phyloP scores from a whole-genome alignment of 2,113 vertebrate genomes.

The Alouatta palliata region DNA sequence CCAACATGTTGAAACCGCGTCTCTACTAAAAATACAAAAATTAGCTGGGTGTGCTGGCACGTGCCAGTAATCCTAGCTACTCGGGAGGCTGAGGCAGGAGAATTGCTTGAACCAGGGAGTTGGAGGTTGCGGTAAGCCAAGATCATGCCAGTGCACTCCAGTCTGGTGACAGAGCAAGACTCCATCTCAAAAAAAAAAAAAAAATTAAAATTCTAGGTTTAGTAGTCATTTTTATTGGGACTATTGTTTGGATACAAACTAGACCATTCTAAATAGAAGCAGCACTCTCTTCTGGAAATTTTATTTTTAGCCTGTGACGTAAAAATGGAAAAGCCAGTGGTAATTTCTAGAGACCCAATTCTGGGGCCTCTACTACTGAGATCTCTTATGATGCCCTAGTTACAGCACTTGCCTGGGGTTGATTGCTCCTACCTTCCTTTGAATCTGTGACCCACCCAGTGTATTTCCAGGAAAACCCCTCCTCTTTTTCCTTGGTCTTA shows the following conservation, averaged over 20 bases:
- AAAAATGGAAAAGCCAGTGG: slow-evolving; percentile 4
- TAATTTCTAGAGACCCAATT: neutral
- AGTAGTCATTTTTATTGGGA: neutral
- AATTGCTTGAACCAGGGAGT: too few species aligned
- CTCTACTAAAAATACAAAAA: too few species aligned
- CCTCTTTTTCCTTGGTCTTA: neutral
- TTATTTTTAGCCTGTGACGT: neutral
- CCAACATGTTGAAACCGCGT: too few species aligned
- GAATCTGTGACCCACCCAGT: neutral
- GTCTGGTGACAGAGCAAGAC: too few species aligned
- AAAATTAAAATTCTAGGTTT: neutral
- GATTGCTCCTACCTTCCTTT: neutral
- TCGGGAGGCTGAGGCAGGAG: too few species aligned
- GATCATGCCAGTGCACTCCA: too few species aligned
- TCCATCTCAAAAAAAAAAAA: too few species aligned
- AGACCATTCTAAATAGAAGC: neutral
- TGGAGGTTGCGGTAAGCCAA: too few species aligned
- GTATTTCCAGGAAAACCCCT: neutral
- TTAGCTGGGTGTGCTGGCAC: too few species aligned
- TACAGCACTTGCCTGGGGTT: neutral
- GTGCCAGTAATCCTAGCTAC: too few species aligned
- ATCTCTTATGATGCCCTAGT: neutral
- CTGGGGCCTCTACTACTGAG: neutral
- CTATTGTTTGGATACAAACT: neutral
- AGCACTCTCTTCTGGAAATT: neutral